Evolutionary conservation across 2,888 invertebrate genomes (phyloP), one percentile per base, ranked within the genome.

Genomic region (Apantesis nais): DNA sequence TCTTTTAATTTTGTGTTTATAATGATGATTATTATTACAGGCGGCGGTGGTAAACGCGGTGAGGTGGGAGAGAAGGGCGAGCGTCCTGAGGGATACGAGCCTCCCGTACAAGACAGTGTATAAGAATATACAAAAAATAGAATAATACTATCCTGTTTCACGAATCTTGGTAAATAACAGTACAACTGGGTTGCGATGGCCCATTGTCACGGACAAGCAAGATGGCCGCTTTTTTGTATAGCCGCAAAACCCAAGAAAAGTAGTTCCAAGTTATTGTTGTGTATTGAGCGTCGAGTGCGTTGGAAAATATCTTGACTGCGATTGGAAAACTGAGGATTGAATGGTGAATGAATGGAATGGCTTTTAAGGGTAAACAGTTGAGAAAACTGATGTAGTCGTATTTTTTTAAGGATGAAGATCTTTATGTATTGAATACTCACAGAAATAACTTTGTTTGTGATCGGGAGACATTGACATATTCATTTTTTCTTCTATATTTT

Each of bases 191-290:
- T 63, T 63, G 72, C 76, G 76, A 79, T 79, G 75, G 82, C 75
- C 82, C 71, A 82, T 84, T 84, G 85, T 84, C 82, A 78, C 78
- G 78, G 78, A 73, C 78, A 77, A 78, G 66, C 79, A 81, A 84
- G 78, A 84, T 83, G 78, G 81, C 79, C 52, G 68, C 70, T 74
- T 78, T 78, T 83, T 82, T 83, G 77, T 83, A 79, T 82, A 72
- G 67, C 76, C 79, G 72, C 76, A 78, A 81, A 80, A 77, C 74
- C 81, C 74, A 74, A 75, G 76, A 74, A 62, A 78, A 78, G 70
- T 70, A 74, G 70, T 76, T 82, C 74, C 62, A 67, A 74, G 73
- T 76, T 79, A 79, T 76, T 78, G 77, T 80, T 75, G 74, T 72
- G 72, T 82, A 74, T 78, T 80, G 82, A 80, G 74, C 68, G 70